Percentiles rank a stretch among this genome's conserved stretches.
These are phyloP conservation scores for Epizoanthus scotinus DNA, from an alignment of 92 coral and sea anemone species.

Conservation along the genomic window DNA sequence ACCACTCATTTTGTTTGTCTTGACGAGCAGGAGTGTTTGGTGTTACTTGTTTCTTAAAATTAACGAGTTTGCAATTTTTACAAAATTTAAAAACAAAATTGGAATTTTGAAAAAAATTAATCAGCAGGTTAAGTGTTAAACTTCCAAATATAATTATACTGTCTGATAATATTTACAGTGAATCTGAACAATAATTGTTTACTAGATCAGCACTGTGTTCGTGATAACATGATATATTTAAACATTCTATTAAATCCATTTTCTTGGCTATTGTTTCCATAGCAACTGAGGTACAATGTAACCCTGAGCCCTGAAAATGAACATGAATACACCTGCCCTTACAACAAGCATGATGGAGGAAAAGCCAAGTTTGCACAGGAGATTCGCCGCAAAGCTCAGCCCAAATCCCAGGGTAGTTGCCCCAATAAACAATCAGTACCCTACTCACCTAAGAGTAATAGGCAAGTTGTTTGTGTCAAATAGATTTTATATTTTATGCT, in stretches of 20 bases:
- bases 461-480: slow-evolving; percentile 41
- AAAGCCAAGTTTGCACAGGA: slow-evolving; percentile 82
- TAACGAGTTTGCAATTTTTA: too few species aligned
- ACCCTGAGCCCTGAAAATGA: slow-evolving; percentile 79
- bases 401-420: slow-evolving; percentile 77
- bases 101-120: too few species aligned
- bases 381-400: slow-evolving; percentile 70
- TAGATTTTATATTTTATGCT: too few species aligned
- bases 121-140: too few species aligned
- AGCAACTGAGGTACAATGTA: slow-evolving; percentile 82
- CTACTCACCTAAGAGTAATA: slow-evolving; percentile 63
- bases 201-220: too few species aligned
- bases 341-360: slow-evolving; percentile 65
- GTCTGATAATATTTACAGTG: too few species aligned
- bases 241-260: not conserved
- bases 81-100: too few species aligned
- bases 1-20: too few species aligned
- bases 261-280: not conserved
- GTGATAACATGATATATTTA: not conserved
- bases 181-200: too few species aligned
- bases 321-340: slow-evolving; percentile 92
- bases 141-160: too few species aligned
- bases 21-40: too few species aligned
- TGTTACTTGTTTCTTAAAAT: too few species aligned
- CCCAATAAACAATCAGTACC: slow-evolving; percentile 69